Conservation (phyloP, 2,797 vertebrate genomes). For the Eulemur albifrons region DNA sequence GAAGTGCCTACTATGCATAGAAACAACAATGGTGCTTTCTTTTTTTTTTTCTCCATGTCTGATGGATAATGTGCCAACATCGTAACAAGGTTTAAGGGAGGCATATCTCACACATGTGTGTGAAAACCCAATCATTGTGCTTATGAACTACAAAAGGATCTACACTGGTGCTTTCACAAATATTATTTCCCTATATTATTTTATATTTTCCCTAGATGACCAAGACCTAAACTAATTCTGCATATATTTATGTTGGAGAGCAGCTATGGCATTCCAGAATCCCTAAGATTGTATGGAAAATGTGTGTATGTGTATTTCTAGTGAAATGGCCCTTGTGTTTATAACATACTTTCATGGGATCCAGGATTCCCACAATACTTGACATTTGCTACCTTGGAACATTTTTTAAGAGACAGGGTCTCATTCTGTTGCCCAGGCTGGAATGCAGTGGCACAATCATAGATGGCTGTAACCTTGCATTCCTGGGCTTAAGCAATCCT, state of each 20-base stretch:
- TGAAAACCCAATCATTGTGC: too few species aligned
- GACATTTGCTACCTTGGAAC: not conserved
- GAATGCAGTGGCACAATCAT: too few species aligned
- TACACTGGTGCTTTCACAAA: not conserved
- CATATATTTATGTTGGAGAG: not conserved
- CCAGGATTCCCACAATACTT: not conserved
- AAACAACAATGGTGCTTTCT: not conserved
- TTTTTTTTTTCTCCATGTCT: too few species aligned
- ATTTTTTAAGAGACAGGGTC: not conserved
- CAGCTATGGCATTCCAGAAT: not conserved
- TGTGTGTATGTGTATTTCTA: not conserved
- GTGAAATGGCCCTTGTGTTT: not conserved
- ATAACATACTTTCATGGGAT: not conserved
- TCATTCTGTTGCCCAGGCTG: too few species aligned
- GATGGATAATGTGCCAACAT: too few species aligned
- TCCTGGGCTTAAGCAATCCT: too few species aligned
- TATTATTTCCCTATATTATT: constrained; percentile 18
- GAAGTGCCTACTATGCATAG: not conserved
- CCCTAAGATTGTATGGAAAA: not conserved
- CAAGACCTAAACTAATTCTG: not conserved
- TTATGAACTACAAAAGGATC: not conserved
- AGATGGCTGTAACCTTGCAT: too few species aligned
- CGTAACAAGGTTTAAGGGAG: too few species aligned
- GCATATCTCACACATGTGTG: accelerated
- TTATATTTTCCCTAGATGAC: not conserved